Conservation (phyloP, 2,113 vertebrate genomes). For the Anas platyrhynchos region DNA sequence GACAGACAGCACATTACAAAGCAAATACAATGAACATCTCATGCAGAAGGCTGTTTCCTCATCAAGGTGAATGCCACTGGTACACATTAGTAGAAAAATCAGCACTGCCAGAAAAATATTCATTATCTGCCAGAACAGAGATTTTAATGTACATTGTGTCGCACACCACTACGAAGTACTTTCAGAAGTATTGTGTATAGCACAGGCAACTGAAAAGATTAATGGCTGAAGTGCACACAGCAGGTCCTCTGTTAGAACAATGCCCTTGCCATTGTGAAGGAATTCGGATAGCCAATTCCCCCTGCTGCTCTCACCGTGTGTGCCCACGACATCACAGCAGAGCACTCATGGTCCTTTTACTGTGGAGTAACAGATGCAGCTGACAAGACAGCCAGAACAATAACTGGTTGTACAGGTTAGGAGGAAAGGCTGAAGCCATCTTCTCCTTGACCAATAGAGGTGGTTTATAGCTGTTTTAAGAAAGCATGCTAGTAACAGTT, state of each 20-base stretch:
- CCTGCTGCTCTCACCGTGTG: neutral
- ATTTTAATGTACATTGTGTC: neutral
- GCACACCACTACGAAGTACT: neutral
- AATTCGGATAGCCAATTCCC: neutral
- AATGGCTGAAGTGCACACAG: neutral
- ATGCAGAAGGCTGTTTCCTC: neutral
- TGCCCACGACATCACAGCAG: neutral
- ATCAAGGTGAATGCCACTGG: neutral
- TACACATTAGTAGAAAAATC: neutral
- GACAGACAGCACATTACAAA: neutral
- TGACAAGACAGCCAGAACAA: neutral
- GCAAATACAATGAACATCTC: neutral
- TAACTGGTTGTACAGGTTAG: neutral
- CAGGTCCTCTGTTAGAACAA: constrained; percentile 30
- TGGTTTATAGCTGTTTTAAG: neutral
- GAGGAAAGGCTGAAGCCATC: neutral
- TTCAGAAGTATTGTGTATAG: neutral
- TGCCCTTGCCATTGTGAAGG: neutral
- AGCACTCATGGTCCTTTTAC: neutral
- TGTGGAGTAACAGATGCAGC: neutral
- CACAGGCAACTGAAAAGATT: neutral
- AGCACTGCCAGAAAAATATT: neutral
- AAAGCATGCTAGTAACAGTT: neutral
- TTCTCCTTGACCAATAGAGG: neutral
- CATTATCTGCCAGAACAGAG: neutral